These are phyloP conservation scores for Manduca sexta DNA, from an alignment of 1,140 invertebrate genomes.

Conservation along the genomic window DNA sequence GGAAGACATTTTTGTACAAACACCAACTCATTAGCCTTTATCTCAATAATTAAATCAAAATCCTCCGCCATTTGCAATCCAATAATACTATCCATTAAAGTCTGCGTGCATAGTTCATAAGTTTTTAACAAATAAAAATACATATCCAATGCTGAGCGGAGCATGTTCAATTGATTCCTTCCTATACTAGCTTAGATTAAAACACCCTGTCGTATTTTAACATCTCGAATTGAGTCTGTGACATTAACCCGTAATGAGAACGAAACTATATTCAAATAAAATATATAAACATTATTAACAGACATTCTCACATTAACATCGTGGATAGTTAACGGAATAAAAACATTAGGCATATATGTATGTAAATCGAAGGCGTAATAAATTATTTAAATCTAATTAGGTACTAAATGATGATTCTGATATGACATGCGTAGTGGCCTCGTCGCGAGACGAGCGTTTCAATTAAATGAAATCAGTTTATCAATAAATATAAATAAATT, in stretches of 20 bases:
- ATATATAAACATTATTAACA: background rate
- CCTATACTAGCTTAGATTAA: constrained; percentile 68
- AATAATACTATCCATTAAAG: too few relatives aligned
- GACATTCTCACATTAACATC: background rate
- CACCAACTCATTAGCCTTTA: too few relatives aligned
- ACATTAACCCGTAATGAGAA: background rate
- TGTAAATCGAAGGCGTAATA: too few relatives aligned
- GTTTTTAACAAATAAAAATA: too few relatives aligned
- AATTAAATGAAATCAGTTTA: background rate
- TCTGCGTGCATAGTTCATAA: too few relatives aligned
- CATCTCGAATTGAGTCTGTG: too few relatives aligned
- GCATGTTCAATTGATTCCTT: constrained; percentile 32
- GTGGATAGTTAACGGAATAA: background rate
- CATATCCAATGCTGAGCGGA: too few relatives aligned
- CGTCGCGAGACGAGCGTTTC: too few relatives aligned
- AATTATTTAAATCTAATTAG: constrained; percentile 9
- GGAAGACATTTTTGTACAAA: too few relatives aligned
- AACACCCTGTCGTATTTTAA: constrained; percentile 61
- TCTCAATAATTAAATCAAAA: too few relatives aligned
- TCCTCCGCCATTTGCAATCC: too few relatives aligned
- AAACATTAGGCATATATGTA: constrained; percentile 1
- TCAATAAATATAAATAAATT: background rate
- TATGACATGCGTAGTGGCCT: constrained; percentile 36
- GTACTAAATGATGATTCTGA: constrained; percentile 34
- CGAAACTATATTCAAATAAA: background rate